Base-by-base conservation (phyloP, 1,140 invertebrate genomes). In the Apocrypta bakeri region DNA sequence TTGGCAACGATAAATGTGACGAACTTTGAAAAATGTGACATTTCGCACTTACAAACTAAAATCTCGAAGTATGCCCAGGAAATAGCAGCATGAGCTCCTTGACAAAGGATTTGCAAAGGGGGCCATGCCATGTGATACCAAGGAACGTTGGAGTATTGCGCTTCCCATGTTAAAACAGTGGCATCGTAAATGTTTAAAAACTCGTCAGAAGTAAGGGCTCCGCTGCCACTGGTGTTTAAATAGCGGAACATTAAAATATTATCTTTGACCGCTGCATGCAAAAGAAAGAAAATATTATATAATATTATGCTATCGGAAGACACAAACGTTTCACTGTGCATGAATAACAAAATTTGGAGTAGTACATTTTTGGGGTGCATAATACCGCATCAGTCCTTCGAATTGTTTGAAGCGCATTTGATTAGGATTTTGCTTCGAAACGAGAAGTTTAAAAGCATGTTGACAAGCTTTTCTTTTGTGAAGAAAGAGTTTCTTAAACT, bases 391-490 rank as follows among this genome's bases (percentile, higher is more conserved):
- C 68, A 97, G 91, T 25, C 97, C 97, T 83, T 95, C 93, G 89
- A 98, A 98, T 89, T 97, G 96, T 25, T 94, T 93, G 88, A 97
- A 96, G 27, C 93, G 90, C 86, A 97, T 94, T 80, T 93, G 91
- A 82, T 93, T 89, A 63, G 95, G 96, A 88, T 93, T 94, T 86
- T 95, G 94, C 86, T 95, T 94, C 2, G 95, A 96, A 72, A 97
- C 95, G 14, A 97, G 91, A 73, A 97, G 90, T 61, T 95, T 93
- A 91, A 98, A 98, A 1, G 97, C 96, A 88, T 96, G 94, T 79
- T 97, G 94, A 90, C 96, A 97, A 0, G 97, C 97, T 87, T 95
- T 94, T 75, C 96, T 93, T 88, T 97, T 96, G 89, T 98, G 97
- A 56, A 98, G 93, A 82, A 97, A 93, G 56, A 98, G 88, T 88